Evolutionary conservation across 2,888 invertebrate species (phyloP).

Genomic region (Cabera pusaria): DNA sequence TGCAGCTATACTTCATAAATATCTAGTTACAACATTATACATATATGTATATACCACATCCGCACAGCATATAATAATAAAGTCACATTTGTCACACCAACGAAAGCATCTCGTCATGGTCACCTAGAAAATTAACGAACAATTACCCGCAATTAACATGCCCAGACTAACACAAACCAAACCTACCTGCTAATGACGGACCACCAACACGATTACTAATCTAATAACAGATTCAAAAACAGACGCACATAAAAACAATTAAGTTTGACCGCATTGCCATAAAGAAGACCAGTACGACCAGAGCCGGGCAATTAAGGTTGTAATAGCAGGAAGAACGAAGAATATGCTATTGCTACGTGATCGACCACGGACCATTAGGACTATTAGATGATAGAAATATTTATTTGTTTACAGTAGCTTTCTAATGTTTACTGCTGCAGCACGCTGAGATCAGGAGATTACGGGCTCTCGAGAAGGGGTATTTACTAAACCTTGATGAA

Average conservation of each 20-base stretch:
- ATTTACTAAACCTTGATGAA: too few relatives aligned
- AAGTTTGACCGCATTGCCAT: constrained; percentile 79
- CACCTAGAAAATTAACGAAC: constrained; percentile 4
- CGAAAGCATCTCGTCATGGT: constrained; percentile 1
- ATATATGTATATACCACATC: too few relatives aligned
- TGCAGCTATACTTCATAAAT: too few relatives aligned
- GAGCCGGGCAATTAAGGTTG: constrained; percentile 75
- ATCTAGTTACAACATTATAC: too few relatives aligned
- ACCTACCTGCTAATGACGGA: constrained; percentile 16
- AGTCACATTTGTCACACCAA: constrained; percentile 1
- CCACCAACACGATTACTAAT: constrained; percentile 27
- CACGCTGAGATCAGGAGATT: too few relatives aligned
- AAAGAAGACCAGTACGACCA: constrained; percentile 76
- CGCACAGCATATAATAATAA: too few relatives aligned
- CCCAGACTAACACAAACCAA: constrained; percentile 20
- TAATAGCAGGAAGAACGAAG: constrained; percentile 73
- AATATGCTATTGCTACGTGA: constrained; percentile 28
- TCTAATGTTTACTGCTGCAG: constrained; percentile 26
- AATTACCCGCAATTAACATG: constrained; percentile 14
- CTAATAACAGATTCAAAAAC: constrained; percentile 75
- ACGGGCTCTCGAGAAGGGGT: too few relatives aligned
- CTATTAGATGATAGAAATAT: constrained; percentile 13
- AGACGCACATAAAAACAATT: constrained; percentile 80
- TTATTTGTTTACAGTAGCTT: constrained; percentile 23
- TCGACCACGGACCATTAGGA: constrained; percentile 22